Evolutionary conservation across 1,140 invertebrate species (phyloP), one percentile per base, ranked within the genome.

Genomic region (Leptonema lineaticorne): DNA sequence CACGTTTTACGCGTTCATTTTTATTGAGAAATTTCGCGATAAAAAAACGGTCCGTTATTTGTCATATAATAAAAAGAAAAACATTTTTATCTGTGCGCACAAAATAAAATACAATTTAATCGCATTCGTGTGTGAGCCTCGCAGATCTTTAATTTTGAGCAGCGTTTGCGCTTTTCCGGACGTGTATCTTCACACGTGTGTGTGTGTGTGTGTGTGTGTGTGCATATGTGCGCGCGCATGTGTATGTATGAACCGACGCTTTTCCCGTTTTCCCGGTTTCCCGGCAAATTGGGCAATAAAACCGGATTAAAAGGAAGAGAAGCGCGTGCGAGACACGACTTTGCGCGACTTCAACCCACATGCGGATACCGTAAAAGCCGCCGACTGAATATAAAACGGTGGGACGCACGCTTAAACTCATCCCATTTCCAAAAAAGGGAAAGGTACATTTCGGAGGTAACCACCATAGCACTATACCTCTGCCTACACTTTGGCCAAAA

Each of bases 281-380:
- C 50, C 22, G 22, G 50, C 50, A 53, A 53, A 53, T 53, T 53
- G 50, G 22, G 20, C 50, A 53, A 53, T 53, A 53, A 53, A 53
- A 53, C 50, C 22, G 50, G 50, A 53, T 53, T 53, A 53, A 41
- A 53, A 26, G 50, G 50, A 24, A 26, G n/a, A n/a, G 50, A 24
- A 41, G 50, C 22, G 50, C 46, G 46, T 48, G 46, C 20, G 46
- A 14, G 46, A 20, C 46, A 20, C 46, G 18, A 48, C 46, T 48
- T 48, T 41, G 37, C 37, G 37, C 37, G 37, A 41, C 46, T 48
- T 48, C 8, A 18, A 22, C 20, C 22, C 46, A 20, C n/a, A n/a
- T n/a, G n/a, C n/a, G 46, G n/a, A 22, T 24, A 24, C 27, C 50
- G 50, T 53, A 53, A 53, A 53, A 24, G 50, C 22, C 22, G 50